Evolutionary conservation across 1,140 invertebrate genomes (phyloP), one percentile per base, ranked within the genome.

Genomic region (Drosophila lowei): DNA sequence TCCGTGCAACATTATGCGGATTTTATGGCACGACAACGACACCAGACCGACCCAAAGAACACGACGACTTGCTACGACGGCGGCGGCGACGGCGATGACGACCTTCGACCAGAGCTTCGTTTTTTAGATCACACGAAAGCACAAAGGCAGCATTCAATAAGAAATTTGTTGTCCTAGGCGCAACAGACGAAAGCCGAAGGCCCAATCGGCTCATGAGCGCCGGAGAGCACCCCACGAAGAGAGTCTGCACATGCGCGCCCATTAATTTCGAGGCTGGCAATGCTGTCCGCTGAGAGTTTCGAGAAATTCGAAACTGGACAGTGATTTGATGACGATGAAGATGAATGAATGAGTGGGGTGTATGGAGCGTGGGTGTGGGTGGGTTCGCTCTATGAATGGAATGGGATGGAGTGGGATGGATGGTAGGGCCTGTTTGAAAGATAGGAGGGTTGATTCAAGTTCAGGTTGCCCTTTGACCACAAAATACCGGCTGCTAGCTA

Each of bases 1-100:
- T 88, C 89, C 79, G 65, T 67, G 68, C 72, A 71, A 90, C 77
- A 90, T 89, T 89, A 89, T 90, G 89, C 89, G 89, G 79, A 90
- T 85, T 90, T 90, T 90, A 90, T 89, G 79, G 79, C 78, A 76
- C 77, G 50, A 57, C 62, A 38, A 38, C 34, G 34, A 38, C 34
- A 38, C 30, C 9, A 34, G 30, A 38, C 34, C 34, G 23, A 25
- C 30, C 28, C 8, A 38, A 38, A 38, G 34, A 38, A 38, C 34
- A 4, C 34, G 34, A 13, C 34, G 34, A 38, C 34, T 5, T 0
- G 4, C 11, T 38, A 38, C 41, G 42, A 43, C 15, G 42, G 23
- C 56, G 9, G 21, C 28, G 8, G 16, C 30, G 30, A 53, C 13
- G 30, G 11, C 30, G 9, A 28, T 53, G 66, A 60, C 84, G 84